Evolutionary conservation across 2,888 invertebrate species (phyloP).

Genomic region (Tinea trinotella): DNA sequence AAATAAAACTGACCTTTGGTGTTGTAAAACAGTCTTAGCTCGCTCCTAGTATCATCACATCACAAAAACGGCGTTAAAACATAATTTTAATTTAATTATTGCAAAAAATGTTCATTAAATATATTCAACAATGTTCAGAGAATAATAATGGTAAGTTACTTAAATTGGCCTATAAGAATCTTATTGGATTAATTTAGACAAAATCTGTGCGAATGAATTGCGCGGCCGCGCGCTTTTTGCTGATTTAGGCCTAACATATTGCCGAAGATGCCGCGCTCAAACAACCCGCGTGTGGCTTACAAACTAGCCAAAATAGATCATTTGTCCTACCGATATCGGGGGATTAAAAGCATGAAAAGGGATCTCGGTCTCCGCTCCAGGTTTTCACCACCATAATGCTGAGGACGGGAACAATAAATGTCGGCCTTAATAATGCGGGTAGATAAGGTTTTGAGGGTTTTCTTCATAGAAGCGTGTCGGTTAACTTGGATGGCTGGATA

Average conservation of each 20-base stretch:
- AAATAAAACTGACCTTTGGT: background rate
- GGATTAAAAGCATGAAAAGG: constrained; percentile 44
- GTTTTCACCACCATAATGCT: background rate
- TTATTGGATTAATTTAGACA: constrained; percentile 16
- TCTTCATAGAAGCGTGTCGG: background rate
- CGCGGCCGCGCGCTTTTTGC: constrained; percentile 9
- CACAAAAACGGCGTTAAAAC: background rate
- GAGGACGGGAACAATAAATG: background rate
- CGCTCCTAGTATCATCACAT: background rate
- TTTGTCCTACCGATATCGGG: constrained; percentile 23
- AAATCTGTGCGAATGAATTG: constrained; percentile 14
- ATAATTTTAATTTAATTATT: background rate
- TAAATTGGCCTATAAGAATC: constrained; percentile 21
- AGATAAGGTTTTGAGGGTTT: background rate
- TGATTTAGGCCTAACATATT: constrained; percentile 4
- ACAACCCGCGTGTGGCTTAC: background rate
- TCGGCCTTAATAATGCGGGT: background rate
- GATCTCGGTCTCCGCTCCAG: constrained; percentile 25
- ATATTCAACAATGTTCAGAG: background rate
- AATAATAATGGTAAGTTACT: background rate
- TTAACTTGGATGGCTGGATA: background rate
- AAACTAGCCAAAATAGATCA: constrained; percentile 2
- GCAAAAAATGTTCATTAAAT: background rate
- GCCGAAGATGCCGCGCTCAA: background rate
- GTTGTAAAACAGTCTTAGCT: background rate